phyloP scores from a whole-genome alignment of 2,888 invertebrate genomes.

The Lobophora halterata region DNA sequence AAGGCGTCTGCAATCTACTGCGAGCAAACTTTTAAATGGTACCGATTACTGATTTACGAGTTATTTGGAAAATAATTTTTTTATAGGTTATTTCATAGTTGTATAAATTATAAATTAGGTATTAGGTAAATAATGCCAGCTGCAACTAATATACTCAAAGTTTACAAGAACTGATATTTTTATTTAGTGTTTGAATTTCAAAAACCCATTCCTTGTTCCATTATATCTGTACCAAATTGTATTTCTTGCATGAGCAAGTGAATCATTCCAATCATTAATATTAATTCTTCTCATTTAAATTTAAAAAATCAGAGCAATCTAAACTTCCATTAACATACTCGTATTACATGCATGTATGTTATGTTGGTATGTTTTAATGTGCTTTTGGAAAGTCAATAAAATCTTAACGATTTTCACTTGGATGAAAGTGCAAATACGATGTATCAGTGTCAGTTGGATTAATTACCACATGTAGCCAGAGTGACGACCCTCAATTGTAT shows the following conservation, averaged over 20 bases:
- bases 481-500: constrained; percentile 49
- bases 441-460: constrained; percentile 27
- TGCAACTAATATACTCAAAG: too few relatives aligned
- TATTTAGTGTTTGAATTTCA: too few relatives aligned
- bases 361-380: constrained; percentile 1
- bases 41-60: constrained; percentile 25
- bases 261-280: too few relatives aligned
- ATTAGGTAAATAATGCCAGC: too few relatives aligned
- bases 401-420: not conserved
- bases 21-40: constrained; percentile 61
- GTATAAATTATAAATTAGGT: not conserved
- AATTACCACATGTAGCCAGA: constrained; percentile 49
- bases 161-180: too few relatives aligned
- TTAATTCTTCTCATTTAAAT: too few relatives aligned
- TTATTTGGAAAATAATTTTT: constrained; percentile 5
- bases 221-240: too few relatives aligned
- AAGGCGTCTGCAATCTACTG: constrained; percentile 37
- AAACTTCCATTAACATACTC: too few relatives aligned
- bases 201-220: too few relatives aligned
- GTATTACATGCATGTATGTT: too few relatives aligned
- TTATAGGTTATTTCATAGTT: constrained; percentile 3
- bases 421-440: not conserved
- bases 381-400: not conserved
- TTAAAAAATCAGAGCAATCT: too few relatives aligned
- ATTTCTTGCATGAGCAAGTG: too few relatives aligned